Base-by-base conservation (phyloP, 1,140 invertebrate species). In the Caenorhabditis remanei region DNA sequence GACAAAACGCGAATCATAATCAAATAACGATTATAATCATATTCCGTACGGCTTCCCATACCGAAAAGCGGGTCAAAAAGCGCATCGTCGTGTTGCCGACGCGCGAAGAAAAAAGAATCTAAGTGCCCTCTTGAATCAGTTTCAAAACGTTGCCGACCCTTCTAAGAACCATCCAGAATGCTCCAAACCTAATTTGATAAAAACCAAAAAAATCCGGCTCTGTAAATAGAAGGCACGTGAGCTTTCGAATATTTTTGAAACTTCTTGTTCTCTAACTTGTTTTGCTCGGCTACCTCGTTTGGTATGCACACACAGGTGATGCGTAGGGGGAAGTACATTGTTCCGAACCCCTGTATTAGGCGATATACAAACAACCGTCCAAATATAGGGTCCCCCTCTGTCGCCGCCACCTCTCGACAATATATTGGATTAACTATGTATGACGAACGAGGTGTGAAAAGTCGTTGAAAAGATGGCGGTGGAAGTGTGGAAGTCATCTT, bases 331-430 rank as follows among this genome's bases (percentile, higher is more conserved):
- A 53, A 53, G 40, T 79, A 46, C 71, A 79, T 79, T 79, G 71
- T 79, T 79, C 71, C 71, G 71, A 79, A 79, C 71, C 71, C 71
- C 46, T 79, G 71, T 79, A 79, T 79, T 79, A 79, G 71, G 71
- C 71, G 71, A 50, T 79, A 50, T 79, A 79, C 71, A 79, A 79
- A 79, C 71, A 79, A 79, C 71, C 71, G 71, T 79, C 71, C 71
- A 24, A 79, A 79, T 79, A 79, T 79, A 79, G 46, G 71, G 71
- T 50, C 71, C 71, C 24, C 67, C 67, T 13, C 41, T 21, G 43
- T 32, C 63, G 21, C 32, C 46, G 13, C 46, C 46, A 79, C 46
- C 32, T 32, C 32, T 32, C 32, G 32, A 32, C 32, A 21, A 79
- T 50, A 79, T 79, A 50, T 79, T 79, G 71, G 46, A 79, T 79